Evolutionary conservation across 2,888 invertebrate genomes (phyloP).

Genomic region (Hydropsyche betteni): DNA sequence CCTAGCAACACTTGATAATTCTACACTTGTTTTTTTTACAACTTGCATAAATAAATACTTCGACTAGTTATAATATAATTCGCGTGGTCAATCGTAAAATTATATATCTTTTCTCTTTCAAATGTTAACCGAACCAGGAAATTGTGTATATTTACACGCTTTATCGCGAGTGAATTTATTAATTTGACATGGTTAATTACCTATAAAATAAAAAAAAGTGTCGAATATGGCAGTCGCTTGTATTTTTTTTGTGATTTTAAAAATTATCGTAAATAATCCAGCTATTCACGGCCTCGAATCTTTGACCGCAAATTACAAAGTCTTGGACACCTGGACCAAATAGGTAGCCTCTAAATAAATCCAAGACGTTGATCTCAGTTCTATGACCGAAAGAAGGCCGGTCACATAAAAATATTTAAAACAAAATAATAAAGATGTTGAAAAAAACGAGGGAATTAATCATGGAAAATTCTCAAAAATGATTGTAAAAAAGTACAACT

Average conservation of each 20-base stretch:
- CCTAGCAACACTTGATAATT: constrained; percentile 22
- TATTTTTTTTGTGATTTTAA: not conserved
- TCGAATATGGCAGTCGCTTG: not conserved
- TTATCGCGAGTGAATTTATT: not conserved
- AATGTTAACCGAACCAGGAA: constrained; percentile 24
- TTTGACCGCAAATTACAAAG: constrained; percentile 11
- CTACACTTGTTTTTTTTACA: constrained; percentile 5
- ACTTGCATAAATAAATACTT: constrained; percentile 20
- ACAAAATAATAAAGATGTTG: too few relatives aligned
- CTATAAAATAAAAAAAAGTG: not conserved
- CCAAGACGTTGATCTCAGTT: constrained; percentile 34
- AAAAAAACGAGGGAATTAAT: constrained; percentile 2
- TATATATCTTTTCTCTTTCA: not conserved
- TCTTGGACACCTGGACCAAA: constrained; percentile 16
- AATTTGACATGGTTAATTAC: constrained; percentile 11
- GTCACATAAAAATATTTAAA: too few relatives aligned
- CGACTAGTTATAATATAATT: not conserved
- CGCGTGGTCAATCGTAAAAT: not conserved
- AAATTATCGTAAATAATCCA: not conserved
- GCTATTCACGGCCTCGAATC: constrained; percentile 5
- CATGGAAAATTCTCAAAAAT: constrained; percentile 11
- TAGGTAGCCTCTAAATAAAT: constrained; percentile 6
- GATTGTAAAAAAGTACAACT: not conserved
- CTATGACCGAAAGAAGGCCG: constrained; percentile 43
- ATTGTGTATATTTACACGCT: not conserved